Evolutionary conservation across 2,113 vertebrate genomes (phyloP), one percentile per base, ranked within the genome.

Genomic region (Amphilophus citrinellus): DNA sequence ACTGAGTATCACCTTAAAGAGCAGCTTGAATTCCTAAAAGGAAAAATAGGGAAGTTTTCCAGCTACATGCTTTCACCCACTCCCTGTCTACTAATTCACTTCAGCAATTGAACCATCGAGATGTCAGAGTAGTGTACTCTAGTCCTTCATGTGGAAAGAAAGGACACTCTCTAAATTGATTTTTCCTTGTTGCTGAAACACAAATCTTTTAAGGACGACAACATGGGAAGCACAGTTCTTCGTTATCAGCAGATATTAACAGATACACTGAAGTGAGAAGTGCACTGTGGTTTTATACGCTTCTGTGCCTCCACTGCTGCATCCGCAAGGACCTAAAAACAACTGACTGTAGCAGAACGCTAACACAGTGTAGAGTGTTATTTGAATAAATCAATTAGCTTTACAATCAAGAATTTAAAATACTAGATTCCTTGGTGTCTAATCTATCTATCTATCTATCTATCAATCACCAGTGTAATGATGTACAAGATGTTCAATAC

Each of bases 141-240:
- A 47, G 58, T 89, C 83, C 88, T 80, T 75, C 44, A 1, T 76
- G 88, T 79, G 79, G 71, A 92, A 88, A 92, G 82, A 77, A 79
- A 77, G 58, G 73, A 83, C 22, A 56, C 82, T 68, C 82, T 84
- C 65, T 22, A 86, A 84, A 94, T 95, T 80, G 91, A 95, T 94
- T 93, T 90, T 90, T 71, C 61, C 80, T 83, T 62, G 66, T 86
- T 82, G 84, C 79, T 77, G 76, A 83, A 85, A 83, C 73, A 77
- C 76, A 66, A 65, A 85, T 80, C 44, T 3, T 90, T 91, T 87
- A 86, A 83, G 63, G 77, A 76, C 57, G 62, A 83, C 78, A 80
- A 57, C 53, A 53, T 18, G 10, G 63, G 73, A 78, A 65, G 63
- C 30, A 18, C 58, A 35, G 60, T 62, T 80, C 68, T 24, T 84